phyloP scores from a whole-genome alignment of 1,140 invertebrate genomes.

The Himalopsyche phryganea region DNA sequence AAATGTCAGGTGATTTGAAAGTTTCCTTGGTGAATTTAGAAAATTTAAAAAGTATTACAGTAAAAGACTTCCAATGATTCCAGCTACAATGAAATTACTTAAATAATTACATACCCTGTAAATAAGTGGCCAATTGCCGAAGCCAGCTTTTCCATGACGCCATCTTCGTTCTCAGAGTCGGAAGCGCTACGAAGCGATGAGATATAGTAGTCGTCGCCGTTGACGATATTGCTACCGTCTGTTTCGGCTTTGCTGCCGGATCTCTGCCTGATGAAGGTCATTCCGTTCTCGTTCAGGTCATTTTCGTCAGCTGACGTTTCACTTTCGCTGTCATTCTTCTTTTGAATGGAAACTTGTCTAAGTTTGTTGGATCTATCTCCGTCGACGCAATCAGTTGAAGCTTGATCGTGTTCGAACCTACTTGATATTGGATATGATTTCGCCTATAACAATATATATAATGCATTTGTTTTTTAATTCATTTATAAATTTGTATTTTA shows the following conservation, averaged over 20 bases:
- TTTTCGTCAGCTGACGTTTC: constrained; percentile 62
- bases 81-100: too few relatives aligned
- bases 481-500: too few relatives aligned
- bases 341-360: constrained; percentile 35
- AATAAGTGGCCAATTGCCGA: constrained; percentile 73
- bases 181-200: constrained; percentile 66
- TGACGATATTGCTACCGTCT: constrained; percentile 35
- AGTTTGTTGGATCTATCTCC: constrained; percentile 34
- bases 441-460: constrained; percentile 47
- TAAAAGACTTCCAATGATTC: too few relatives aligned
- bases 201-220: constrained; percentile 42
- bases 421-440: constrained; percentile 65
- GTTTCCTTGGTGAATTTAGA: too few relatives aligned
- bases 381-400: constrained; percentile 37
- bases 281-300: constrained; percentile 56
- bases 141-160: constrained; percentile 64
- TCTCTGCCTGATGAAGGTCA: constrained; percentile 56
- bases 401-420: constrained; percentile 45
- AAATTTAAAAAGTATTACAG: too few relatives aligned
- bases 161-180: constrained; percentile 77
- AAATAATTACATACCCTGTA: too few relatives aligned
- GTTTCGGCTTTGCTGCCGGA: constrained; percentile 39
- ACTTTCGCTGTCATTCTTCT: constrained; percentile 49
- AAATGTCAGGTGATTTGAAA: too few relatives aligned
- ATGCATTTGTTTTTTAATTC: too few relatives aligned